These are phyloP conservation scores for Plagodis dolabraria DNA, from an alignment of 2,888 invertebrate species.

Conservation along the genomic window DNA sequence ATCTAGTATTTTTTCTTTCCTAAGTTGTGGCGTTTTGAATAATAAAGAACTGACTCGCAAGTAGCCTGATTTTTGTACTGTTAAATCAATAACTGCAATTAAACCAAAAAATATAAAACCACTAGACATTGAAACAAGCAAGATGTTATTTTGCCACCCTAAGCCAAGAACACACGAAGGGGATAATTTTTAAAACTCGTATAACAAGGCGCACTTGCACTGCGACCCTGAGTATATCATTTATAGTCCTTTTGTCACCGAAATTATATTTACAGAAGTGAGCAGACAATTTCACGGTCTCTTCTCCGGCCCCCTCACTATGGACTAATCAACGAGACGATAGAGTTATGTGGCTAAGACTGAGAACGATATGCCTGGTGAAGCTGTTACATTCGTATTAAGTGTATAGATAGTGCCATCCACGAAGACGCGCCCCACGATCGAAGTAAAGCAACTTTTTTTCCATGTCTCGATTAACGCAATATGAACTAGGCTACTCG, in stretches of 20 bases:
- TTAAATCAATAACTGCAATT: not conserved
- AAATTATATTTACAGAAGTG: slow-evolving; percentile 86
- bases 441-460: no score
- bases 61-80: no score
- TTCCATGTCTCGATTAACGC: no score
- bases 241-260: slow-evolving; percentile 84
- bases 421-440: no score
- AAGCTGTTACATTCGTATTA: no score
- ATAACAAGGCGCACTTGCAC: slow-evolving; percentile 75
- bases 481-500: no score
- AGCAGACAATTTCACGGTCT: slow-evolving; percentile 85
- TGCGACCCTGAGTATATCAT: slow-evolving; percentile 78
- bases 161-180: slow-evolving; percentile 39
- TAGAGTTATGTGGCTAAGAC: slow-evolving; percentile 58
- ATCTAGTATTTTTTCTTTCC: no score
- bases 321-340: slow-evolving; percentile 75
- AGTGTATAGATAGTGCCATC: no score
- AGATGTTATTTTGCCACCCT: slow-evolving; percentile 37
- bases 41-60: no score
- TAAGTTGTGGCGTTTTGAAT: no score
- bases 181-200: slow-evolving; percentile 66
- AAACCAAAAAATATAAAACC: slow-evolving; percentile 11
- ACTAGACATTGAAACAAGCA: slow-evolving; percentile 25
- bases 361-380: not conserved
- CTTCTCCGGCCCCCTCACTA: slow-evolving; percentile 77